phyloP scores from a whole-genome alignment of 2,113 vertebrate genomes.

The Tychaedon coryphoeus region DNA sequence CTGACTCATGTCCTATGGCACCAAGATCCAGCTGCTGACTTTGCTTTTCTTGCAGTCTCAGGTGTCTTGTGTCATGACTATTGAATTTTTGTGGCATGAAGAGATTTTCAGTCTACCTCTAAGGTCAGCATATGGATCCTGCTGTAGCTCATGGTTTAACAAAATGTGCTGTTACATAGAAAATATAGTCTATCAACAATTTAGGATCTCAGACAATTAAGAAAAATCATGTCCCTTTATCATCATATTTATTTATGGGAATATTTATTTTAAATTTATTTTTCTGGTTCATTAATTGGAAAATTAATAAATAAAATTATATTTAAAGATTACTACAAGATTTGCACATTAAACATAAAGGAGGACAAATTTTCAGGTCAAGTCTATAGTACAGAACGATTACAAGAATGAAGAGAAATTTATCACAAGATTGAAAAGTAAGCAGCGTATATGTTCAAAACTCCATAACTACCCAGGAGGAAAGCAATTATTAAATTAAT shows the following conservation, averaged over 20 bases:
- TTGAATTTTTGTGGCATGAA: not conserved
- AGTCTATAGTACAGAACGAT: not conserved
- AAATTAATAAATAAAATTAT: not conserved
- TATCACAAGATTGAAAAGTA: not conserved
- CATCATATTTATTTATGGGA: not conserved
- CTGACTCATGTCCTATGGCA: not conserved
- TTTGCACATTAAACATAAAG: not conserved
- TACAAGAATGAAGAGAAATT: not conserved
- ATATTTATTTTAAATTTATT: not conserved
- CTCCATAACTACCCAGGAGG: not conserved
- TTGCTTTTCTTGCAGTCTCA: not conserved
- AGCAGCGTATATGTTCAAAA: not conserved
- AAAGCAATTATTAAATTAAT: not conserved
- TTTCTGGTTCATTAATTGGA: not conserved
- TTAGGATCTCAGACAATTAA: not conserved
- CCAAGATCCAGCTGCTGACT: not conserved
- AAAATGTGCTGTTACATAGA: not conserved
- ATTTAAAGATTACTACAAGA: not conserved
- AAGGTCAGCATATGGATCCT: not conserved
- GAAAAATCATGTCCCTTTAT: not conserved
- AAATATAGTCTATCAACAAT: not conserved
- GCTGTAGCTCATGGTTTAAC: not conserved
- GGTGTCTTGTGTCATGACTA: not conserved
- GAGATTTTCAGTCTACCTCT: not conserved
- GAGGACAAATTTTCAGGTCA: not conserved